Evolutionary conservation across 1,140 invertebrate genomes (phyloP), one percentile per base, ranked within the genome.

Genomic region (Ceratina japonica): DNA sequence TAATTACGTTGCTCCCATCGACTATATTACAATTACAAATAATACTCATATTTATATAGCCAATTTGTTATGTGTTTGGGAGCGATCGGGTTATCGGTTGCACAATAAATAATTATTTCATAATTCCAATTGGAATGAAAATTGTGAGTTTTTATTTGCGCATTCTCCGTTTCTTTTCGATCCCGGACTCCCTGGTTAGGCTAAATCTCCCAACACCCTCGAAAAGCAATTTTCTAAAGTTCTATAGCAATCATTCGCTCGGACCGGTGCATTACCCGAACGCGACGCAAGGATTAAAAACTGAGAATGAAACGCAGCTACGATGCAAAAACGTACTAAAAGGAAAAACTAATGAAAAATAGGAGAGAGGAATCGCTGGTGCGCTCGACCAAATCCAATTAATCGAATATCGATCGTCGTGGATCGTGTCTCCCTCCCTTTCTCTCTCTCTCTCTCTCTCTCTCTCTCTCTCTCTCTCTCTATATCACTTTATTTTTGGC

Each of bases 321-420:
- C 20, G 20, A 27, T 49, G 58, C 15, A 27, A 44, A 22, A 44
- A 71, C 2, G 20, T 20, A 0, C 37, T 3, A 20, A 44, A 64
- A 44, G n/a, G 2, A 52, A 52, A 3, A 27, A 10, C 16, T 2
- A 18, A 52, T 15, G 13, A 51, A 65, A 51, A 15, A 65, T 27
- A 18, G 12, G 44, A 58, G 44, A 44, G 31, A 54, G 20, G 20
- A 64, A 65, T 63, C 51, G 51, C 31, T 51, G 10, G 31, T 22
- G 18, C 69, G 69, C 51, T 51, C n/a, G 20, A 16, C 51, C 12
- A 75, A 75, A 75, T 75, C 73, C 73, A 75, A 75, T 75, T 75
- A 75, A 75, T 75, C 73, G 73, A 75, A 58, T 75, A 75, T 75
- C 73, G 73, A 75, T 75, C 73, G 62, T 63, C 44, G 22, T 5